These are phyloP conservation scores for Pelusios castaneus DNA, from an alignment of 2,113 vertebrate species.

Conservation along the genomic window DNA sequence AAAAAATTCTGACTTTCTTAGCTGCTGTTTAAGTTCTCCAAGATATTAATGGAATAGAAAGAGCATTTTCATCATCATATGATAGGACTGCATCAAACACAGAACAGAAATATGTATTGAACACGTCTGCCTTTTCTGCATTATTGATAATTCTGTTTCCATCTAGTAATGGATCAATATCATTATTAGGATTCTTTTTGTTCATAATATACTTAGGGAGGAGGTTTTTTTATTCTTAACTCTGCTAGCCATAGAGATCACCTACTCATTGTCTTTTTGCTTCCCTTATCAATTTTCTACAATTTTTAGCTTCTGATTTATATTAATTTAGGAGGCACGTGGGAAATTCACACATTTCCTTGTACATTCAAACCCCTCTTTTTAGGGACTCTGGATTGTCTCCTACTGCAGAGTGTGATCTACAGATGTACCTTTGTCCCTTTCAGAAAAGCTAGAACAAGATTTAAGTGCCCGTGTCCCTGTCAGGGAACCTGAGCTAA, in stretches of 20 bases:
- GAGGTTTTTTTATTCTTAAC: background rate
- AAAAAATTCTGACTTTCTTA: background rate
- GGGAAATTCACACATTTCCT: background rate
- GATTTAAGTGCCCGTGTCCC: background rate
- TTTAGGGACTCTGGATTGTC: background rate
- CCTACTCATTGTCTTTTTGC: background rate
- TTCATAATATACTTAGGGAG: background rate
- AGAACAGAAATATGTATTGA: background rate
- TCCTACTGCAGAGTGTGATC: background rate
- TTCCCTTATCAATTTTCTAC: background rate
- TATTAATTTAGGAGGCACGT: background rate
- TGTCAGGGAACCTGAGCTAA: background rate
- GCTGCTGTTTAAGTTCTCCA: background rate
- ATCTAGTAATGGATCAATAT: background rate
- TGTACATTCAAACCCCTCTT: background rate
- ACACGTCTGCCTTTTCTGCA: background rate
- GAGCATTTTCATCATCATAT: background rate
- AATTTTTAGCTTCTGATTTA: background rate
- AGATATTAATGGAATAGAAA: background rate
- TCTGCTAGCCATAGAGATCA: background rate
- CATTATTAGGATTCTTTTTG: background rate
- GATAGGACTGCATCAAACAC: background rate
- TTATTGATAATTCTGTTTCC: background rate
- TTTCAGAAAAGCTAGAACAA: background rate
- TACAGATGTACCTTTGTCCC: background rate